Conservation (phyloP, 2,113 vertebrate genomes). For the Bothrops jararaca region DNA sequence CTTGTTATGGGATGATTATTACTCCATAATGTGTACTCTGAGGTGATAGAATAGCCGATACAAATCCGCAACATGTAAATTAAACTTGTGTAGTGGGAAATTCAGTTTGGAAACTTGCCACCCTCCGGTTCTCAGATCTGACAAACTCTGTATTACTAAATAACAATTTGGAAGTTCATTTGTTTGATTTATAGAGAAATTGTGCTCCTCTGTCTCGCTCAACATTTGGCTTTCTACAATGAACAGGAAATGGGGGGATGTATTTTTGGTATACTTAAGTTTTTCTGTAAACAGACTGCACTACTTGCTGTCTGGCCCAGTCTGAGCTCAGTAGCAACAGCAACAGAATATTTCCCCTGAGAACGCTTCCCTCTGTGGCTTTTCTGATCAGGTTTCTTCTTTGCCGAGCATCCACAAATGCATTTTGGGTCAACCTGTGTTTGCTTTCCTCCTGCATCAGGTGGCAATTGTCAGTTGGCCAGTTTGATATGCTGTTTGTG, state of each 20-base stretch:
- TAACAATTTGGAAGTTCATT: conserved; percentile 21
- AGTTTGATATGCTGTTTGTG: not conserved
- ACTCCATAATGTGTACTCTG: not conserved
- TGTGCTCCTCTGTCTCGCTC: conserved; percentile 34
- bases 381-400: conserved; percentile 6
- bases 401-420: not conserved
- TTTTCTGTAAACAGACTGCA: conserved; percentile 68
- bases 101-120: not conserved
- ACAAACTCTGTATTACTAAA: conserved; percentile 7
- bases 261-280: conserved; percentile 63
- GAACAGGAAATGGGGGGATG: conserved; percentile 67
- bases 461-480: not conserved
- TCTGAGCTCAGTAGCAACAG: conserved; percentile 45
- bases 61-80: not conserved
- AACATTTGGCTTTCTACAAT: conserved; percentile 55
- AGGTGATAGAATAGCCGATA: not conserved
- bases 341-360: conserved; percentile 44
- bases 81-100: not conserved
- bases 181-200: conserved; percentile 26
- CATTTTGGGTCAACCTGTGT: not conserved
- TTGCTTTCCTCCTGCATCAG: not conserved
- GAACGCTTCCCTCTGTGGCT: conserved; percentile 36
- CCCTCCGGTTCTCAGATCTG: not conserved
- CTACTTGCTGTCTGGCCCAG: conserved; percentile 45
- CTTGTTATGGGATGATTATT: not conserved